Percentiles rank a stretch among this genome's conserved stretches.
phyloP scores from a whole-genome alignment of 1,140 invertebrate genomes.

The Drosophila biarmipes region DNA sequence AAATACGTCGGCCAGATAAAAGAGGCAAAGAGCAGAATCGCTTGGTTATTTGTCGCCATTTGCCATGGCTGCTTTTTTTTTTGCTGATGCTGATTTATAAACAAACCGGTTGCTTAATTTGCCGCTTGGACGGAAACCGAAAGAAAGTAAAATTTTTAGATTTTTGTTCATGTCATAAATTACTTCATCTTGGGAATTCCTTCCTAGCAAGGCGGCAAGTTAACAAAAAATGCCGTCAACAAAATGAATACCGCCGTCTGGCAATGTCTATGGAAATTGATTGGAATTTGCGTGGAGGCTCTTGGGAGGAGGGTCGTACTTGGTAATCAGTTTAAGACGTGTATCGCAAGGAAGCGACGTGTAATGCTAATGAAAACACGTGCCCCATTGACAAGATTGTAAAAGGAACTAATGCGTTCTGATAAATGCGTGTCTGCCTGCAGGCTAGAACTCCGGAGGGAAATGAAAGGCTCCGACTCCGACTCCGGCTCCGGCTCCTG shows the following conservation, averaged over 20 bases:
- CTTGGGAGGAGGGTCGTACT: neutral
- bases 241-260: slow-evolving; percentile 12
- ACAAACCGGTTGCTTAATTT: slow-evolving; percentile 65
- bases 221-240: neutral
- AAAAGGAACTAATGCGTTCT: neutral
- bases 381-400: slow-evolving; percentile 41
- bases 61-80: slow-evolving; percentile 15
- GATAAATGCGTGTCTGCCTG: slow-evolving; percentile 13
- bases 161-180: slow-evolving; percentile 55
- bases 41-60: slow-evolving; percentile 65
- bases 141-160: slow-evolving; percentile 69
- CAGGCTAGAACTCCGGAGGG: neutral
- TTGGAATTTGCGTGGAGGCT: slow-evolving; percentile 26
- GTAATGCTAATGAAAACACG: slow-evolving; percentile 56
- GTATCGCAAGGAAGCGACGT: slow-evolving; percentile 30
- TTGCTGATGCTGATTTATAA: slow-evolving; percentile 52
- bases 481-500: neutral
- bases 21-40: slow-evolving; percentile 42
- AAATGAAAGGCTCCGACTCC: neutral
- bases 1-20: slow-evolving; percentile 53
- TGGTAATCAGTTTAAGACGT: slow-evolving; percentile 34
- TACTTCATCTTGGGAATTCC: slow-evolving; percentile 39
- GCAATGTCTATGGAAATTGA: slow-evolving; percentile 16
- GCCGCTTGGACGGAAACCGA: slow-evolving; percentile 16
- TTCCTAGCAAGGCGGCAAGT: slow-evolving; percentile 31